Percentiles rank a stretch among this genome's conserved stretches.
Conservation (phyloP, 2,797 vertebrate species). For the Tadarida brasiliensis region DNA sequence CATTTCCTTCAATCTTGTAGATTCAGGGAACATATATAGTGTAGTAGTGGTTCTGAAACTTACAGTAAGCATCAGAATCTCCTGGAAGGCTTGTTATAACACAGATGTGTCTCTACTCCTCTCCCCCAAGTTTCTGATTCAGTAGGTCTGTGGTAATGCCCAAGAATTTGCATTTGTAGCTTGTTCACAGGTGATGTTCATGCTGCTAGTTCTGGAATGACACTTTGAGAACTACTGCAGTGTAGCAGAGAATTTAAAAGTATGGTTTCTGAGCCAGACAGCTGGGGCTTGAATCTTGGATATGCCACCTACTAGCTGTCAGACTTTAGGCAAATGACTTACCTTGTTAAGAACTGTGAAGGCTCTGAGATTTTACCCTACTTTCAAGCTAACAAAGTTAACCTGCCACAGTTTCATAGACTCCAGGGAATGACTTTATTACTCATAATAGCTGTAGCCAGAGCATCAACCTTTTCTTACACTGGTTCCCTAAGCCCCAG, state of each 20-base stretch:
- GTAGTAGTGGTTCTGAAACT: not conserved
- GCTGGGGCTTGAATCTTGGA: conserved; percentile 15
- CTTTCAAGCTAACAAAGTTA: not conserved
- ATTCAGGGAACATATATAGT: not conserved
- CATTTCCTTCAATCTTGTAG: not conserved
- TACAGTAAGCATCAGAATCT: not conserved
- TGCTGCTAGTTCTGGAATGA: conserved; percentile 54
- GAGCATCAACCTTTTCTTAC: not conserved
- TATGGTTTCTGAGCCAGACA: not conserved
- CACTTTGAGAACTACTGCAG: not conserved
- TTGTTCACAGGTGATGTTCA: not conserved
- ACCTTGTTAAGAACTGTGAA: not conserved
- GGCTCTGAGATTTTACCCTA: not conserved
- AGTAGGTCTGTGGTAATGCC: not conserved
- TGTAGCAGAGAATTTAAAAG: not conserved
- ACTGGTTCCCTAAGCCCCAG: not conserved
- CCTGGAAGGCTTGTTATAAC: conserved; percentile 2
- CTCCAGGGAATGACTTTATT: conserved; percentile 28
- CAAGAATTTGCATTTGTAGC: conserved; percentile 55
- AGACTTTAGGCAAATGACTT: conserved; percentile 24
- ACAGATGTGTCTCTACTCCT: not conserved
- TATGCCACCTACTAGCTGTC: not conserved
- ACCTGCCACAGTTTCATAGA: not conserved
- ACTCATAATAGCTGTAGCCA: not conserved
- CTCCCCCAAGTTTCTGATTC: not conserved